Conservation (phyloP, 2,797 vertebrate species). For the Capromys pilorides region DNA sequence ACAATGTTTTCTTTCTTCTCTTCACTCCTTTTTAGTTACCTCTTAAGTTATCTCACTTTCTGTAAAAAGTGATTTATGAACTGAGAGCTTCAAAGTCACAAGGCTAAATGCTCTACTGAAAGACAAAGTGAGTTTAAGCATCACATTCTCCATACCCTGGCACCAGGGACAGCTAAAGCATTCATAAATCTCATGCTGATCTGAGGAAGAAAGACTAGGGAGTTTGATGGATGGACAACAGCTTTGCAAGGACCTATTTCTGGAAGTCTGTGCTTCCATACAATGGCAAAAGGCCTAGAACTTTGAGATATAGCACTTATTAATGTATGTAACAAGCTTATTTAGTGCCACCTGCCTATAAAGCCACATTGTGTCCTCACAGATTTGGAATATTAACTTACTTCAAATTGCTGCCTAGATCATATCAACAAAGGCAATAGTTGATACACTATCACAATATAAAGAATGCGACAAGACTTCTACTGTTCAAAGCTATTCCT, state of each 20-base stretch:
- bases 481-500: neutral
- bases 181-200: neutral
- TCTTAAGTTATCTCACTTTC: neutral
- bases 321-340: slow-evolving; percentile 29
- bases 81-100: neutral
- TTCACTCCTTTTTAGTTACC: neutral
- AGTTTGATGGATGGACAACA: slow-evolving; percentile 11
- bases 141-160: neutral
- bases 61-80: slow-evolving; percentile 42
- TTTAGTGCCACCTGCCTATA: slow-evolving; percentile 39
- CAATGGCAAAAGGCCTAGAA: neutral
- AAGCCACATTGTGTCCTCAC: slow-evolving; percentile 28
- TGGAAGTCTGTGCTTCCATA: neutral
- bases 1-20: neutral
- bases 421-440: neutral
- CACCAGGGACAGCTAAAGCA: neutral
- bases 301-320: neutral
- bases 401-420: neutral
- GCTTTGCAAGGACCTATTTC: neutral
- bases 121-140: slow-evolving; percentile 20
- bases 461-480: neutral
- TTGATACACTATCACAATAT: neutral
- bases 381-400: slow-evolving; percentile 47
- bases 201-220: neutral
- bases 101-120: slow-evolving; percentile 39